Evolutionary conservation across 2,113 vertebrate genomes (phyloP).

Genomic region (Myiagra hebetior): DNA sequence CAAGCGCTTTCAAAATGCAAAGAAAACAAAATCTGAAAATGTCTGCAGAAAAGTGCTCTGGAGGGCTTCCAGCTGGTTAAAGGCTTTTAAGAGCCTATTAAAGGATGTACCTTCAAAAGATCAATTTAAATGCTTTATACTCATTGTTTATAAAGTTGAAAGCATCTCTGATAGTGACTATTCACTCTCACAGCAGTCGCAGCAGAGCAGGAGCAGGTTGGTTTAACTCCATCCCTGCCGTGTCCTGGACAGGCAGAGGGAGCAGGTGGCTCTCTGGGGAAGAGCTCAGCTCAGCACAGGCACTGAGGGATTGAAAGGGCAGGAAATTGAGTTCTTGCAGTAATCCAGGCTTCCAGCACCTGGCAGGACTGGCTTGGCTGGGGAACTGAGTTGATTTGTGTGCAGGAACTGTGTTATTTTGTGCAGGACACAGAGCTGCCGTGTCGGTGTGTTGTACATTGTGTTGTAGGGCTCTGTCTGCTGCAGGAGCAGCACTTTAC

Average conservation of each 20-base stretch:
- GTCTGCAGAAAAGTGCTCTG: slow-evolving; percentile 17
- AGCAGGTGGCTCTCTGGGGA: neutral
- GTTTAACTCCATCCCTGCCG: slow-evolving; percentile 11
- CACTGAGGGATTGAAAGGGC: neutral
- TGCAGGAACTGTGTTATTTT: neutral
- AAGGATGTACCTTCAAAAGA: slow-evolving; percentile 47
- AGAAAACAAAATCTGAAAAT: slow-evolving; percentile 27
- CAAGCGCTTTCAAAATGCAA: neutral
- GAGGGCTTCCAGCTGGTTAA: slow-evolving; percentile 45
- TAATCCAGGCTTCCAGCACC: neutral
- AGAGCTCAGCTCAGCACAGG: neutral
- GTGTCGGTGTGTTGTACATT: neutral
- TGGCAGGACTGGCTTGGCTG: rapidly evolving
- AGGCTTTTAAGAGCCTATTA: slow-evolving; percentile 35
- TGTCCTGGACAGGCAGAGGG: neutral
- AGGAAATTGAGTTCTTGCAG: neutral
- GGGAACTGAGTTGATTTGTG: neutral
- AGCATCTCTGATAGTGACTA: slow-evolving; percentile 20
- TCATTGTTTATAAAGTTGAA: slow-evolving; percentile 42
- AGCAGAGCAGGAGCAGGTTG: neutral
- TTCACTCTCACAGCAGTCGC: slow-evolving; percentile 10
- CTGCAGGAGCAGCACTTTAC: neutral
- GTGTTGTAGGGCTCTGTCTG: neutral
- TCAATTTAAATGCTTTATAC: slow-evolving; percentile 42
- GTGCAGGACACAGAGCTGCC: neutral